These are phyloP conservation scores for Tapirus indicus DNA, from an alignment of 2,797 vertebrate genomes.

Conservation along the genomic window DNA sequence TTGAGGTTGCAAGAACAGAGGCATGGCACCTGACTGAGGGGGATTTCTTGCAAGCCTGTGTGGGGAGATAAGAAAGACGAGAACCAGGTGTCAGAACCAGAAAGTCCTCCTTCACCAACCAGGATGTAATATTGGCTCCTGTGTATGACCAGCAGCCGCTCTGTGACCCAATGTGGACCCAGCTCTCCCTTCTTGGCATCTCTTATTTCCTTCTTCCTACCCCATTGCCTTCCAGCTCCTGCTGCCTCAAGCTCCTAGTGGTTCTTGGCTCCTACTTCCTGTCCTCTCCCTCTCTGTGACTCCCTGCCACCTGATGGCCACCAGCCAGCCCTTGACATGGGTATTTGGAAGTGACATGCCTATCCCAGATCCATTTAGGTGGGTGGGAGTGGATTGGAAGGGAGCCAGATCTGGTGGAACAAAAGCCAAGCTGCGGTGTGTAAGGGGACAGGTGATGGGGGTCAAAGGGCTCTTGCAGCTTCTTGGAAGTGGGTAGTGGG, in stretches of 20 bases:
- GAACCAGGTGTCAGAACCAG: neutral
- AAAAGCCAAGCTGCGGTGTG: neutral
- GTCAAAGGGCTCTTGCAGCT: neutral
- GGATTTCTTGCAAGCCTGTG: neutral
- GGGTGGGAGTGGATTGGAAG: neutral
- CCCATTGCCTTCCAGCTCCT: neutral
- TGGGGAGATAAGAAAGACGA: neutral
- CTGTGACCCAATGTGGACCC: neutral
- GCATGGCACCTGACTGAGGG: too few relatives aligned
- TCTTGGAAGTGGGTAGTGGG: neutral
- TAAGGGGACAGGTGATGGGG: too few relatives aligned
- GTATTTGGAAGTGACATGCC: neutral
- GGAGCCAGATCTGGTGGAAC: too few relatives aligned
- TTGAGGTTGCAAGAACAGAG: neutral
- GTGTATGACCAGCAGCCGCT: rapidly evolving
- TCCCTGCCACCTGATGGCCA: neutral
- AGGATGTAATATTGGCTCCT: rapidly evolving
- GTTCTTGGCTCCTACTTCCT: neutral
- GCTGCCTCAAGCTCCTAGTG: rapidly evolving
- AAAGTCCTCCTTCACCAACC: too few relatives aligned
- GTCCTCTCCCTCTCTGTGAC: neutral
- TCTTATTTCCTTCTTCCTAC: neutral
- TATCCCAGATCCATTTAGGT: neutral
- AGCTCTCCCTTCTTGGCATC: neutral
- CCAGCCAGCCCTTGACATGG: neutral